Percentiles rank a stretch among this genome's conserved stretches.
These are phyloP conservation scores for Temnothorax curvispinosus DNA, from an alignment of 1,140 invertebrate genomes.

Conservation along the genomic window DNA sequence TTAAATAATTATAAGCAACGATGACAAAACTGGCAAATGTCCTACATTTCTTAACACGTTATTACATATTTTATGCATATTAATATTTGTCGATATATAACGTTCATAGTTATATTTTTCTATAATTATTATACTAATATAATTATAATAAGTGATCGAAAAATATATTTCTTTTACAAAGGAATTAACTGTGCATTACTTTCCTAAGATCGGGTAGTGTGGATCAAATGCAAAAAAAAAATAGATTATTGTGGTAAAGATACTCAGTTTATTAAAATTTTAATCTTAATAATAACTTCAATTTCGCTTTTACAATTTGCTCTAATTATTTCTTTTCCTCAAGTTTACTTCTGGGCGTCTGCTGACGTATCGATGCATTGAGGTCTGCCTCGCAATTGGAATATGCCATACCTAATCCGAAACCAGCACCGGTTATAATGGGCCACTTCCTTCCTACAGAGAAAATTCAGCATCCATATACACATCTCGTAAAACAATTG, in stretches of 20 bases:
- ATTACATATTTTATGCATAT: neutral
- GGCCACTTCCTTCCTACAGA: conserved; percentile 89
- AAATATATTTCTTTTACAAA: conserved; percentile 42
- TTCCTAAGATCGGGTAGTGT: neutral
- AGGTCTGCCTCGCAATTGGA: conserved; percentile 91
- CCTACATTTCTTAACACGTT: neutral
- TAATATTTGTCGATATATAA: conserved; percentile 5
- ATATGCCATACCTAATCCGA: conserved; percentile 92
- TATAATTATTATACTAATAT: conserved; percentile 26
- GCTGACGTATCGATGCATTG: conserved; percentile 81
- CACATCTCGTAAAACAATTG: neutral
- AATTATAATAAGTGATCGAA: neutral
- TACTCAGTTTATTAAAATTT: conserved; percentile 35
- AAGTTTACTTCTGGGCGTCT: conserved; percentile 55
- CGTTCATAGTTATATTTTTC: conserved; percentile 43
- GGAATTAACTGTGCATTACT: neutral
- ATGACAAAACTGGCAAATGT: neutral
- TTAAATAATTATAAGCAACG: conserved; percentile 28
- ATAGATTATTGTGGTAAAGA: neutral
- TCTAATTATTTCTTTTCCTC: conserved; percentile 60
- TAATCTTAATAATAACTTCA: conserved; percentile 40
- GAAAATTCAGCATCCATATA: conserved; percentile 41
- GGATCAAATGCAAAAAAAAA: neutral
- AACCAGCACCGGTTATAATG: conserved; percentile 89
- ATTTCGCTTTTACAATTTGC: conserved; percentile 45